A percentile compares a stretch with the other conserved stretches of the same genome.
Conservation (phyloP, 1,140 invertebrate genomes). For the Drosophila leontia region DNA sequence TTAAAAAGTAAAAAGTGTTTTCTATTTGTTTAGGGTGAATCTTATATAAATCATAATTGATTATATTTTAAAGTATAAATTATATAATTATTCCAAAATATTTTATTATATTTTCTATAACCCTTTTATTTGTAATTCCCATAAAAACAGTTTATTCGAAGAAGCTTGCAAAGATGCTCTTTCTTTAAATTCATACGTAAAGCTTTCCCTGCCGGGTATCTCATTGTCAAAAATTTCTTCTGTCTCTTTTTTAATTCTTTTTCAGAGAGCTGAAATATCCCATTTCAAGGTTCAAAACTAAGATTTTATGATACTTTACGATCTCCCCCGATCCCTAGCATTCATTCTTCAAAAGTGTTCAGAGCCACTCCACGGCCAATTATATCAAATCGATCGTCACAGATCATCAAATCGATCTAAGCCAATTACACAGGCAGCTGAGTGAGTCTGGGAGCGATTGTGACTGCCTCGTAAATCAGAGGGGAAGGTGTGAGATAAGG, state of each 20-base stretch:
- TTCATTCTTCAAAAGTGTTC: slow-evolving; percentile 1
- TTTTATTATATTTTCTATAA: too few species aligned
- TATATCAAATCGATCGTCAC: slow-evolving; percentile 43
- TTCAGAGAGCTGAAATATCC: not conserved
- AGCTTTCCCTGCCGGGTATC: not conserved
- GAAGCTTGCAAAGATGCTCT: too few species aligned
- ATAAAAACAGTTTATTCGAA: too few species aligned
- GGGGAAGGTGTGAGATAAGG: slow-evolving; percentile 30
- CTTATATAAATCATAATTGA: too few species aligned
- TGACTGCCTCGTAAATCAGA: slow-evolving; percentile 28
- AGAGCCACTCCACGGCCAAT: slow-evolving; percentile 6
- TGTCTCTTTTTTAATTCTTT: not conserved
- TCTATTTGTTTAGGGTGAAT: too few species aligned
- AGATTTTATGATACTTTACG: slow-evolving; percentile 36
- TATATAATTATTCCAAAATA: too few species aligned
- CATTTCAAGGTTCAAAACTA: not conserved
- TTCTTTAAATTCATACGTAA: not conserved
- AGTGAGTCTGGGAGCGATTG: slow-evolving; percentile 6
- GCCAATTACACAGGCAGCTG: slow-evolving; percentile 50
- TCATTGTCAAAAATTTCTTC: too few species aligned
- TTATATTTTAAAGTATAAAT: too few species aligned
- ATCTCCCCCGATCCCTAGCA: slow-evolving; percentile 1
- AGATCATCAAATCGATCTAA: slow-evolving; percentile 53
- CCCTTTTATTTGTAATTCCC: too few species aligned
- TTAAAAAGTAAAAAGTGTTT: too few species aligned